phyloP scores from a whole-genome alignment of 2,888 invertebrate genomes.

The Oeneis ivallda region DNA sequence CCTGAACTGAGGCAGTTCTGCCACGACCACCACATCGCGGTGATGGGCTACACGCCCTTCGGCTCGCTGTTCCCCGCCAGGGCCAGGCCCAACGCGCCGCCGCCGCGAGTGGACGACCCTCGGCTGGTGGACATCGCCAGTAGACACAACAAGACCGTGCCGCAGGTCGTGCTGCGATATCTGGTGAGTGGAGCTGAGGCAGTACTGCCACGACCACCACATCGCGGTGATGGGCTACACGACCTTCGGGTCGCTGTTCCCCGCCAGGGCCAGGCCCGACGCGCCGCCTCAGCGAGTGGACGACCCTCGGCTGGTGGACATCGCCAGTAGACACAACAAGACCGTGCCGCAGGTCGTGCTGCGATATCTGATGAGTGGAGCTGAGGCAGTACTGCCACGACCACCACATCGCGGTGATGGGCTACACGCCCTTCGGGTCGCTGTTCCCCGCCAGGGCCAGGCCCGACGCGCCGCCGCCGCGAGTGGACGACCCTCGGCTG shows the following conservation, averaged over 20 bases:
- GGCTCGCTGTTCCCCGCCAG: constrained; percentile 76
- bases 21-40: constrained; percentile 81
- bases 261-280: constrained; percentile 65
- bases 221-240: constrained; percentile 87
- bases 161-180: constrained; percentile 84
- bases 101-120: constrained; percentile 78
- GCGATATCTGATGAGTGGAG: constrained; percentile 84
- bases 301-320: constrained; percentile 74
- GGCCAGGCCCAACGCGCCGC: constrained; percentile 71
- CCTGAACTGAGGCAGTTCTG: constrained; percentile 86
- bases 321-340: constrained; percentile 84
- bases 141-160: constrained; percentile 84
- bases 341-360: constrained; percentile 84
- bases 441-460: constrained; percentile 67
- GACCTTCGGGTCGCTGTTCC: constrained; percentile 84
- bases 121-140: constrained; percentile 77
- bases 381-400: constrained; percentile 85
- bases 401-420: constrained; percentile 85
- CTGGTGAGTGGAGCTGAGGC: constrained; percentile 83
- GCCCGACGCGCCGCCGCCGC: constrained; percentile 73
- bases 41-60: constrained; percentile 89
- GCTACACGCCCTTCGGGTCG: constrained; percentile 87
- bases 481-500: constrained; percentile 78
- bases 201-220: constrained; percentile 84
- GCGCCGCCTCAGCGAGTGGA: constrained; percentile 79